Evolutionary conservation across 2,797 vertebrate genomes (phyloP).

Genomic region (Diglossa cyanea): DNA sequence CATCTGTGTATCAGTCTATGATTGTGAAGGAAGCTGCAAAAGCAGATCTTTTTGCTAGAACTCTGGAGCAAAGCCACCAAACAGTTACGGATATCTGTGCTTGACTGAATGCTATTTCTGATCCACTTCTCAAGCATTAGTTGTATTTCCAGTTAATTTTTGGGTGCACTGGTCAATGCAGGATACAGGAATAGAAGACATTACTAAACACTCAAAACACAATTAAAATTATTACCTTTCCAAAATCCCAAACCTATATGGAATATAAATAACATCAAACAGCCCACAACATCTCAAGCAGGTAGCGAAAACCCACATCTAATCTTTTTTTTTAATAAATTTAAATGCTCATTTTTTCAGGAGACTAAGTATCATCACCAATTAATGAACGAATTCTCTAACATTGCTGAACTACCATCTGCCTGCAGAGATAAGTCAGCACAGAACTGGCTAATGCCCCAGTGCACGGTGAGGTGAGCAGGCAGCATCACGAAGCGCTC

Average conservation of each 20-base stretch:
- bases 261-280: not conserved
- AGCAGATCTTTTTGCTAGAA: not conserved
- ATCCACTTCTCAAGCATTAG: not conserved
- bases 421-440: slow-evolving; percentile 12
- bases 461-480: not conserved
- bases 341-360: not conserved
- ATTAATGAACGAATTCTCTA: not conserved
- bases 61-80: not conserved
- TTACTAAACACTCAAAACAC: not conserved
- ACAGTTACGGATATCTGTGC: not conserved
- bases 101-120: not conserved
- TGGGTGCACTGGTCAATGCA: not conserved
- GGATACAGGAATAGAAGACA: not conserved
- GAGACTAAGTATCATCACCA: not conserved
- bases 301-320: not conserved
- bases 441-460: not conserved
- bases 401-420: slow-evolving; percentile 15
- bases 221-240: not conserved
- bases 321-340: not conserved
- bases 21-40: not conserved
- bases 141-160: not conserved
- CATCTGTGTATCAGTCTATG: not conserved
- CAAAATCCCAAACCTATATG: not conserved
- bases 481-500: not conserved
- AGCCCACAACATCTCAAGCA: not conserved